Base-by-base conservation (phyloP, 2,888 invertebrate genomes). In the Epiblema foenella region DNA sequence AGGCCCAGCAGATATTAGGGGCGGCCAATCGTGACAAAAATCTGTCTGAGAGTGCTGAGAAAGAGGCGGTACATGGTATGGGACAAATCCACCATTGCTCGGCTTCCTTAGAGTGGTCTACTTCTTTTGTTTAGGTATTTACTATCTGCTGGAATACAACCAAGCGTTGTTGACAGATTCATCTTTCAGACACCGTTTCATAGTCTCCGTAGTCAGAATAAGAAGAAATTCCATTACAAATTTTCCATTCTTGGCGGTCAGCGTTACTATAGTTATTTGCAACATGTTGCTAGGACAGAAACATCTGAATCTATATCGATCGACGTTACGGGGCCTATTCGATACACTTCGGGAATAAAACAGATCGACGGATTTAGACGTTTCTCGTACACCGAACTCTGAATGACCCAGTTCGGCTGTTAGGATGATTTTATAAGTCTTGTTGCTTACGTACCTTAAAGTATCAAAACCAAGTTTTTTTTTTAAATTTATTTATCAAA, bases 251-350 rank as follows among this genome's bases (percentile, higher is more conserved):
- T 52, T n/a, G 39, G 39, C 51, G 9, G 15, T 63, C 37, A 20
- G 20, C 39, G 29, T 17, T n/a, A 24, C 46, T 10, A 20, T 42
- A 18, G 51, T 33, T 64, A 64, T 64, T 54, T 20, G 11, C 39
- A 54, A 52, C 39, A n/a, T n/a, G 64, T 64, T 64, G 64, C 64
- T 54, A 54, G 39, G 64, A 39, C 39, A 52, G 63, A 51, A 51
- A 2, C 52, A 52, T 52, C 39, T 10, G 33, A 52, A 54, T 39
- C 54, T 64, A 64, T 64, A 64, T 64, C 54, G 64, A 63, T 63
- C 62, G 52, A 11, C 56, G 33, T 12, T 37, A 62, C 54, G 37
- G 46, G 33, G 63, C 62, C 46, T 20, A 62, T 64, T 64, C 64
- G 54, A 24, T 51, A 18, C 18, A 51, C 51, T 37, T 64, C 52